Conservation (phyloP, 2,113 vertebrate genomes). For the Pedionomus torquatus region DNA sequence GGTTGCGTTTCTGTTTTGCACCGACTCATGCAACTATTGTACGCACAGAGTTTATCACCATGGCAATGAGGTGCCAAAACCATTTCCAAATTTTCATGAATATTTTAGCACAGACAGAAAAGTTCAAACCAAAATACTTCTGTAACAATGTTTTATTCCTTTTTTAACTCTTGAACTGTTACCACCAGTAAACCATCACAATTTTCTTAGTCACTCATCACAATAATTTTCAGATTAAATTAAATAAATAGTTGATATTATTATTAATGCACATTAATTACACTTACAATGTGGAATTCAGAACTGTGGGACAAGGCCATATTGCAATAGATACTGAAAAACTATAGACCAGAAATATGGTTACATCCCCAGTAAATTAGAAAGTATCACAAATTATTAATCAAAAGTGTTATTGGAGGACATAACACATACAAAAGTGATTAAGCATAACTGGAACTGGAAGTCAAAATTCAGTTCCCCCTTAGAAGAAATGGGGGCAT, state of each 20-base stretch:
- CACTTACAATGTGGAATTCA: not conserved
- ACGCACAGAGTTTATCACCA: not conserved
- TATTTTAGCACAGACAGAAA: not conserved
- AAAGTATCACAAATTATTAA: not conserved
- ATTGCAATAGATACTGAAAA: not conserved
- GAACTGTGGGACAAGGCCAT: not conserved
- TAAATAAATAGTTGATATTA: not conserved
- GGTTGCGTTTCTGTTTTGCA: not conserved
- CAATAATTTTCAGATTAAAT: not conserved
- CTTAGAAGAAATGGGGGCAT: fast-evolving
- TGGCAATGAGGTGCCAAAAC: not conserved
- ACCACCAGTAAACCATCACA: fast-evolving
- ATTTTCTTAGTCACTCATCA: not conserved
- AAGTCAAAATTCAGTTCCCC: not conserved
- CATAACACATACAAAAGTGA: not conserved
- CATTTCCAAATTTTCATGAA: not conserved
- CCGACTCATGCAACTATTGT: not conserved
- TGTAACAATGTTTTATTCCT: not conserved
- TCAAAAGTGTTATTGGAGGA: not conserved
- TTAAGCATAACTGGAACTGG: not conserved
- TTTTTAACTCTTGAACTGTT: not conserved
- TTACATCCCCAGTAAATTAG: not conserved
- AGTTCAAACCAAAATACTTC: not conserved
- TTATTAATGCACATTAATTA: not conserved
- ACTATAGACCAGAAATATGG: not conserved